phyloP scores from a whole-genome alignment of 2,888 invertebrate species.

The Geophilus truncorum region DNA sequence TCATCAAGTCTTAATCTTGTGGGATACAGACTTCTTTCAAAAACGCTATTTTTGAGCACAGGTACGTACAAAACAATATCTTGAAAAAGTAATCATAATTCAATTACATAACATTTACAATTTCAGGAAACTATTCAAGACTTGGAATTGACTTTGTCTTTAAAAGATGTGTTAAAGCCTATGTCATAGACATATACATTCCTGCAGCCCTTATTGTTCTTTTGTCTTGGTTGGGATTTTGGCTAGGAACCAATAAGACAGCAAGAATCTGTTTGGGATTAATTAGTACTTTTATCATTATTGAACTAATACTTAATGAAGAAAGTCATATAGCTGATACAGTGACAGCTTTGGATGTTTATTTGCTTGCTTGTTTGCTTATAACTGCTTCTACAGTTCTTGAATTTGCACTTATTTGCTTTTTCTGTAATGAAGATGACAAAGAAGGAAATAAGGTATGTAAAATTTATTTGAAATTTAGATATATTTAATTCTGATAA shows the following conservation, averaged over 20 bases:
- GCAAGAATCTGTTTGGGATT: background rate
- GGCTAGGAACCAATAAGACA: background rate
- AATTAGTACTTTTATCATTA: background rate
- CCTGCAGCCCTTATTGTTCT: background rate
- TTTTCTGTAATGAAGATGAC: background rate
- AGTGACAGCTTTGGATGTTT: background rate
- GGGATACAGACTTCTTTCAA: background rate
- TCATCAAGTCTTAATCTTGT: background rate
- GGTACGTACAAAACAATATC: background rate
- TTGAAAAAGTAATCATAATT: no score
- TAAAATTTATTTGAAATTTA: no score
- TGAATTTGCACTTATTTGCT: background rate
- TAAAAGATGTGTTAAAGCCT: background rate
- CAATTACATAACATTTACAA: no score
- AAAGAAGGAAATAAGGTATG: background rate
- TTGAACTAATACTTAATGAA: background rate
- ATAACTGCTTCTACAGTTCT: background rate
- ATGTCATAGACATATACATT: background rate
- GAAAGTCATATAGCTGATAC: background rate
- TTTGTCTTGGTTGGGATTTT: background rate
- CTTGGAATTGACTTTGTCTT: background rate
- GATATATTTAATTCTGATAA: no score
- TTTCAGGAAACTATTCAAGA: background rate
- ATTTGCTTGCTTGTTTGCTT: background rate
- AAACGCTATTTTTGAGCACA: background rate